Evolutionary conservation across 2,113 vertebrate genomes (phyloP), one percentile per base, ranked within the genome.

Genomic region (Grallaria varia): DNA sequence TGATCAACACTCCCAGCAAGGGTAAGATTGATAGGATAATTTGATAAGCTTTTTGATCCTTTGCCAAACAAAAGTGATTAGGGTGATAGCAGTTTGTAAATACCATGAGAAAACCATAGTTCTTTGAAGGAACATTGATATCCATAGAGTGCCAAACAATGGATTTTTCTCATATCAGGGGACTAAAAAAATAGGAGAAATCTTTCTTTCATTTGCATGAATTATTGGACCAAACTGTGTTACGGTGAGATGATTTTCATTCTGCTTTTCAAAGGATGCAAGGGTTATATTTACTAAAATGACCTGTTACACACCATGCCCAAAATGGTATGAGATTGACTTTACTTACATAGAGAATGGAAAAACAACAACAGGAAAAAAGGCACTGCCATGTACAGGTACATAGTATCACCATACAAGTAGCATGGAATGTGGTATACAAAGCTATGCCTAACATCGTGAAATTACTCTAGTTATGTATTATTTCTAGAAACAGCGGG

Each of bases 241-340:
- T 59, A 28, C 1, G 10, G 35, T 50, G 40, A 60, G 16, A 35
- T 47, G 15, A 10, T 83, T 47, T 52, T 71, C 30, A 47, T 16
- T 21, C 12, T 47, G 33, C 30, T 90, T 93, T 50, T 55, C 24
- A 69, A 76, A 79, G 40, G 14, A 49, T 9, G 24, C 1, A 4
- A 63, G 14, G n/a, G 30, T 75, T 35, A 1, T 9, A 21, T 47
- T 50, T 73, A 33, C n/a, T 44, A 49, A 64, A 76, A 52, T 5
- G 14, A 66, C 3, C 5, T 23, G 24, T 15, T 35, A 67, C 6
- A 68, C 21, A 47, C 5, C 24, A 10, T 15, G 44, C 10, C 21
- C 1, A 0, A 35, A 63, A 72, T 3, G 6, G 4, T 44, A 12
- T 3, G 37, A 56, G 16, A 31, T 13, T 76, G 40, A 18, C 25